Evolutionary conservation across 1,140 invertebrate genomes (phyloP).

Genomic region (Nebria ingens): DNA sequence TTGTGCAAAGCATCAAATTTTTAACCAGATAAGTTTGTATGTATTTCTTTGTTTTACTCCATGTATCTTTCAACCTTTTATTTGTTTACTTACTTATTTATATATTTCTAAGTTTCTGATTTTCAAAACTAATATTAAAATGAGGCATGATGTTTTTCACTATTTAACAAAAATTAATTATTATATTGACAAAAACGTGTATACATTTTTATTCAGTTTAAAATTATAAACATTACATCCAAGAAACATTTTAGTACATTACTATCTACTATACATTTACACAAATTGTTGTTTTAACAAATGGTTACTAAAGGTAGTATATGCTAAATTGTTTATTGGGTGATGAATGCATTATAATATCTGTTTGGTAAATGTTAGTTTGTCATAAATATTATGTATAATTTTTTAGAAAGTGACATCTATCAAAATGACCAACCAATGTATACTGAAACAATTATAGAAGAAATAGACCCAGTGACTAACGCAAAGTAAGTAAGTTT

Average conservation of each 20-base stretch:
- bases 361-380: conserved; percentile 12
- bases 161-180: conserved; percentile 5
- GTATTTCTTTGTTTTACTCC: neutral
- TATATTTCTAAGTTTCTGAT: neutral
- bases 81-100: neutral
- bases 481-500: conserved; percentile 44
- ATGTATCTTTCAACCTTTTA: neutral
- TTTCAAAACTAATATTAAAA: conserved; percentile 22
- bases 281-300: neutral
- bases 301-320: neutral
- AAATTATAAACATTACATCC: neutral
- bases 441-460: conserved; percentile 41
- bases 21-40: neutral
- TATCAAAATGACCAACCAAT: conserved; percentile 47
- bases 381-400: conserved; percentile 10
- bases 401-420: conserved; percentile 37
- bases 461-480: conserved; percentile 41
- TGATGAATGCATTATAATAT: neutral
- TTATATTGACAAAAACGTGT: neutral
- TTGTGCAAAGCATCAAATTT: neutral
- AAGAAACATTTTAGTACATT: conserved; percentile 7
- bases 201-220: neutral
- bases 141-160: conserved; percentile 26
- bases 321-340: conserved; percentile 2
- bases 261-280: neutral